Evolutionary conservation across 92 coral and sea anemone genomes (phyloP).

Genomic region (Phenganax marumi): DNA sequence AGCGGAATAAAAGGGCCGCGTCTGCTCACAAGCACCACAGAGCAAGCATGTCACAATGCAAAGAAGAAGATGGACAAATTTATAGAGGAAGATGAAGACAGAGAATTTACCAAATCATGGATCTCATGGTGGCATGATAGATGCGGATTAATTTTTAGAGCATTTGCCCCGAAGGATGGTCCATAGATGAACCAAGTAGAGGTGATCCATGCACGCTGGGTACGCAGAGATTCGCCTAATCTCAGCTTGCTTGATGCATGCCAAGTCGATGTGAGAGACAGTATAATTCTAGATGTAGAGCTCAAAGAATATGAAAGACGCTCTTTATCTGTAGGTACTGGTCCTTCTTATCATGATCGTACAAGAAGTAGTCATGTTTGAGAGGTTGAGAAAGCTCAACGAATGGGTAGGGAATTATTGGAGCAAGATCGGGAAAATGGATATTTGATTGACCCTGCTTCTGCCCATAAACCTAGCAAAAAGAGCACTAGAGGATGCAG

Average conservation of each 20-base stretch:
- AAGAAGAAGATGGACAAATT: constrained; percentile 26
- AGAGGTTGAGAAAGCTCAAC: constrained; percentile 33
- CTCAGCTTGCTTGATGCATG: constrained; percentile 40
- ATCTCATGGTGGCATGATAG: constrained; percentile 63
- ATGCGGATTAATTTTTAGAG: constrained; percentile 60
- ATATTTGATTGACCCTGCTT: constrained; percentile 25
- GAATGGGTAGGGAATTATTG: constrained; percentile 46
- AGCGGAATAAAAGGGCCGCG: constrained; percentile 33
- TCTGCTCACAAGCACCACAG: constrained; percentile 17
- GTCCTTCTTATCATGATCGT: constrained; percentile 23
- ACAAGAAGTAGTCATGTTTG: not conserved
- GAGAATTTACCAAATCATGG: constrained; percentile 48
- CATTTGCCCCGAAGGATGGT: constrained; percentile 48
- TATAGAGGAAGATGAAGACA: constrained; percentile 9
- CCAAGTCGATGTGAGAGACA: constrained; percentile 41
- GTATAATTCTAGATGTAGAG: constrained; percentile 37
- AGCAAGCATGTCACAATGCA: constrained; percentile 29
- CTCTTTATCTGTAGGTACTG: constrained; percentile 36
- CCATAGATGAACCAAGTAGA: constrained; percentile 62
- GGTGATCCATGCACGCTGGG: constrained; percentile 66
- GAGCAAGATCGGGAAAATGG: constrained; percentile 12
- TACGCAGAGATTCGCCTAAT: constrained; percentile 48
- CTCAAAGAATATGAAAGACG: constrained; percentile 24
- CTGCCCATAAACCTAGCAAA: constrained; percentile 43
- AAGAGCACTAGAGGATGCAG: not conserved